Evolutionary conservation across 2,888 invertebrate genomes (phyloP), one percentile per base, ranked within the genome.

Genomic region (Melieria crassipennis): DNA sequence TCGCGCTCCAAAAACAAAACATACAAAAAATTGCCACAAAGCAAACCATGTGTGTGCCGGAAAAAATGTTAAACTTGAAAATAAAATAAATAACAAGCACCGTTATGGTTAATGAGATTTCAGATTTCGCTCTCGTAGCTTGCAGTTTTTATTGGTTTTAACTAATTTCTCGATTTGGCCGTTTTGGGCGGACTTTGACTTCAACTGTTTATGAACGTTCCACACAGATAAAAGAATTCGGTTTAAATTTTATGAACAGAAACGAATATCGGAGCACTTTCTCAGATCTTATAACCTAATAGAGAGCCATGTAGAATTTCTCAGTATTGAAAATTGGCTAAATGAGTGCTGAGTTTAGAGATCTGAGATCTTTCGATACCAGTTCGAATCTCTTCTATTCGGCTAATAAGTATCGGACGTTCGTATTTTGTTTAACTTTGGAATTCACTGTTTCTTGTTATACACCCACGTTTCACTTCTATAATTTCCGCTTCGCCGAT

Each of bases 121-220:
- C 45, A 60, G 60, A 52, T 60, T 67, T 67, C n/a, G 50, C 50
- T 60, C 52, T 60, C 50, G 45, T 60, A 60, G 16, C 42, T 7
- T 60, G 67, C 60, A 58, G 46, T 50, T 58, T 60, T 67, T 58
- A 67, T 60, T 67, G 67, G 60, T 67, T 67, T 67, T 67, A 67
- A 67, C 61, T 67, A 67, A 60, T 67, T 67, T 60, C 67, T 67
- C 61, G 61, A 67, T 67, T 67, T 67, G 67, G 67, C 67, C 60
- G 61, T 60, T 60, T 67, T 67, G 67, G 58, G 60, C 58, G 67
- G 58, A 58, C 58, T 58, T 60, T 60, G 52, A 67, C 58, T 13
- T 45, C 52, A 57, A 16, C 13, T 52, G 13, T 43, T 42, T 7
- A n/a, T 43, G 43, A 60, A n/a, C 2, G 60, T 45, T 43, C 30